These are phyloP conservation scores for Gymnorhina tibicen DNA, from an alignment of 2,113 vertebrate genomes.

Conservation along the genomic window DNA sequence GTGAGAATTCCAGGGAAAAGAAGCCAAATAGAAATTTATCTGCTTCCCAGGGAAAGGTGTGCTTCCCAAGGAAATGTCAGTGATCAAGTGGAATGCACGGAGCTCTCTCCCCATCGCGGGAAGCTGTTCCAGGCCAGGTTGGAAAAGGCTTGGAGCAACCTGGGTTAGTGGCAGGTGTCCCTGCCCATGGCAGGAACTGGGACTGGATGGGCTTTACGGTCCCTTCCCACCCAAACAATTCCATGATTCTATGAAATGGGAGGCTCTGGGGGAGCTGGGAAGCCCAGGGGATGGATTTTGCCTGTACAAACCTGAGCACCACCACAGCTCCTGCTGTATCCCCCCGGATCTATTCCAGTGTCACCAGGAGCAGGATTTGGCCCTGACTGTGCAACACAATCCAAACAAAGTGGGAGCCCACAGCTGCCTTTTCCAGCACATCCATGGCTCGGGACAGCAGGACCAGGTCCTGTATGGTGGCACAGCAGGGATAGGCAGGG, in stretches of 20 bases:
- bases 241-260: background rate
- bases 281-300: background rate
- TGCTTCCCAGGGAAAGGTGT: background rate
- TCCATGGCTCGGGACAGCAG: background rate
- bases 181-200: background rate
- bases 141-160: background rate
- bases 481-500: background rate
- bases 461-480: background rate
- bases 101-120: background rate
- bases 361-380: background rate
- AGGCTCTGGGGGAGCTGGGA: background rate
- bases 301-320: background rate
- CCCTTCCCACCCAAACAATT: background rate
- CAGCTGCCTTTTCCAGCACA: background rate
- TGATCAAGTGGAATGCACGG: background rate
- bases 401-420: background rate
- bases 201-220: fast-evolving
- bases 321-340: background rate
- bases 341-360: background rate
- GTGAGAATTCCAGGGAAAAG: background rate
- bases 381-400: background rate
- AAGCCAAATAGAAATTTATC: background rate
- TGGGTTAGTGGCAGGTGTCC: background rate
- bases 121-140: background rate
- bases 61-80: background rate